Evolutionary conservation across 2,888 invertebrate genomes (phyloP).

Genomic region (Brachyptera putata): DNA sequence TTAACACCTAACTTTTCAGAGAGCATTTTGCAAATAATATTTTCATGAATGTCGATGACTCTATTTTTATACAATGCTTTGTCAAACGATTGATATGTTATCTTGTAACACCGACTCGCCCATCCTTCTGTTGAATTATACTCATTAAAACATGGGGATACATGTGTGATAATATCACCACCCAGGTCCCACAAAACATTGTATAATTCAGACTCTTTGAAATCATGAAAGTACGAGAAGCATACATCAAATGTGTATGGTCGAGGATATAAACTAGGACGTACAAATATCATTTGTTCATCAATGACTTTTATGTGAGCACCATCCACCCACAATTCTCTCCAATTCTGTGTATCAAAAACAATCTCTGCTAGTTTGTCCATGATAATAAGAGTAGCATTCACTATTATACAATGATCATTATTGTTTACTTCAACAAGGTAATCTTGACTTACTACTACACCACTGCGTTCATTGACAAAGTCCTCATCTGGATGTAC

Average conservation of each 20-base stretch:
- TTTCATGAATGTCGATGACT: slow-evolving; percentile 43
- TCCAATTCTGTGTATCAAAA: slow-evolving; percentile 34
- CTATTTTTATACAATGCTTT: slow-evolving; percentile 42
- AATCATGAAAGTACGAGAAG: slow-evolving; percentile 33
- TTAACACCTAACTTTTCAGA: slow-evolving; percentile 23
- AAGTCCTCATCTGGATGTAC: too few relatives aligned
- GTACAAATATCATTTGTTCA: slow-evolving; percentile 13
- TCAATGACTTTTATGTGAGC: slow-evolving; percentile 7
- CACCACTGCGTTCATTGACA: too few relatives aligned
- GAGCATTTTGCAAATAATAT: slow-evolving; percentile 39
- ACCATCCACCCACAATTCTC: slow-evolving; percentile 28
- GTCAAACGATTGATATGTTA: slow-evolving; percentile 43
- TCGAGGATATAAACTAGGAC: slow-evolving; percentile 35
- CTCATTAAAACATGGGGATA: slow-evolving; percentile 38
- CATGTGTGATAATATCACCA: slow-evolving; percentile 41
- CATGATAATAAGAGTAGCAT: slow-evolving; percentile 15
- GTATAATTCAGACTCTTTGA: slow-evolving; percentile 37
- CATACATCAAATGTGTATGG: slow-evolving; percentile 42
- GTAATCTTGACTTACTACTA: too few relatives aligned
- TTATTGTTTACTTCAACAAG: too few relatives aligned
- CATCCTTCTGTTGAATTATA: slow-evolving; percentile 39
- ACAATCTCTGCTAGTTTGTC: slow-evolving; percentile 28
- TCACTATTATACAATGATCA: not conserved
- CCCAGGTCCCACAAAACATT: slow-evolving; percentile 40
- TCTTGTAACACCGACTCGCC: slow-evolving; percentile 42